phyloP scores from a whole-genome alignment of 1,140 invertebrate species.

The Drosophila obscura region DNA sequence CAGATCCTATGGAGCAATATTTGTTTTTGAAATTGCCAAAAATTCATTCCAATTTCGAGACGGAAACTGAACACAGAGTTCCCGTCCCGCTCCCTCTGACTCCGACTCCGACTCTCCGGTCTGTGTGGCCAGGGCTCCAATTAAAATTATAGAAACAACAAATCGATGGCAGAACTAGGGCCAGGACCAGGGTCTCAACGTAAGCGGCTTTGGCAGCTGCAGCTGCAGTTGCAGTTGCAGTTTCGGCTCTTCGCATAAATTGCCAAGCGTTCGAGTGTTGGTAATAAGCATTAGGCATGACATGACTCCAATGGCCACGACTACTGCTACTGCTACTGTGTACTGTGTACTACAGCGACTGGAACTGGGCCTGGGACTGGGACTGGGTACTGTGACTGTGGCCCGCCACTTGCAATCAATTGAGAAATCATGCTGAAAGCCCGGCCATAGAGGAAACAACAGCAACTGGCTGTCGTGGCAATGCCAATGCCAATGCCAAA shows the following conservation, averaged over 20 bases:
- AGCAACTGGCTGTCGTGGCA: slow-evolving; percentile 23
- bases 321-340: background rate
- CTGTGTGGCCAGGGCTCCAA: slow-evolving; percentile 49
- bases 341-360: slow-evolving; percentile 1
- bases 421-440: slow-evolving; percentile 70
- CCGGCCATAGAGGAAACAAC: slow-evolving; percentile 8
- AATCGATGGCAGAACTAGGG: slow-evolving; percentile 55
- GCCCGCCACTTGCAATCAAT: slow-evolving; percentile 53
- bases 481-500: slow-evolving; percentile 15
- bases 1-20: slow-evolving; percentile 70
- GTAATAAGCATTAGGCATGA: slow-evolving; percentile 71
- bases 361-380: background rate
- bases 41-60: slow-evolving; percentile 52
- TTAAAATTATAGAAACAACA: slow-evolving; percentile 80
- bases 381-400: background rate
- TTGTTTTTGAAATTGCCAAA: slow-evolving; percentile 79
- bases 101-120: background rate
- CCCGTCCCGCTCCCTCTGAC: background rate
- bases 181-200: slow-evolving; percentile 31
- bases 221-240: background rate
- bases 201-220: slow-evolving; percentile 56
- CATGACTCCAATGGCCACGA: slow-evolving; percentile 8
- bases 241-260: slow-evolving; percentile 49
- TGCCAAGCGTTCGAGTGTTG: slow-evolving; percentile 66
- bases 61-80: background rate